phyloP scores from a whole-genome alignment of 2,113 vertebrate genomes.

The Myxocyprinus asiaticus region DNA sequence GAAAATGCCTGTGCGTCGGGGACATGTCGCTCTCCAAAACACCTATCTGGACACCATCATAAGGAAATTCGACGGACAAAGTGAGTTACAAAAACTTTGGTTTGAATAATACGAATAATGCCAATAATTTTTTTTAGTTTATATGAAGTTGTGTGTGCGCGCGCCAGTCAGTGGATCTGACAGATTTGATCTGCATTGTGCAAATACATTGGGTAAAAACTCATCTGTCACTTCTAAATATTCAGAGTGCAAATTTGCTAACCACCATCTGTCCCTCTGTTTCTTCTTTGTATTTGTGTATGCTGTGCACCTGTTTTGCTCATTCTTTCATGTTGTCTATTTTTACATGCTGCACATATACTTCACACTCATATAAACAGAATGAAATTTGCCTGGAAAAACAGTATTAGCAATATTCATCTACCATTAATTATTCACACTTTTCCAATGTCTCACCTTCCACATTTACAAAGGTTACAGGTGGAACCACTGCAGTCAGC shows the following conservation, averaged over 20 bases:
- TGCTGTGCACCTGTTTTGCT: constrained; percentile 50
- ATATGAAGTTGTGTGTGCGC: no score
- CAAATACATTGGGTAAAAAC: not conserved
- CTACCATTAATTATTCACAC: not conserved
- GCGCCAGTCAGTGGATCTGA: no score
- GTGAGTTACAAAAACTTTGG: constrained; percentile 74
- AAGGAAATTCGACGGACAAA: constrained; percentile 94
- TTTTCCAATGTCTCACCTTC: not conserved
- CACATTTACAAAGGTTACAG: no score
- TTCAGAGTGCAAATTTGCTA: not conserved
- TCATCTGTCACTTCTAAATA: not conserved
- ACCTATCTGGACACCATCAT: constrained; percentile 98
- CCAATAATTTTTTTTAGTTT: no score
- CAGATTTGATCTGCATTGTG: not conserved
- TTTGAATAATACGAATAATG: no score
- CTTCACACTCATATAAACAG: no score
- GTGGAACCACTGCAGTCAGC: no score
- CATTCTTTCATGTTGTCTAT: constrained; percentile 45
- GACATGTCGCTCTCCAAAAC: constrained; percentile 94
- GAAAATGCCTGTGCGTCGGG: constrained; percentile 91
- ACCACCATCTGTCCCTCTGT: not conserved
- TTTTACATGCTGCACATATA: no score
- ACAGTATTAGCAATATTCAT: no score
- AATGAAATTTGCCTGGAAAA: no score
- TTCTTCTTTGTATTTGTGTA: constrained; percentile 1